Base-by-base conservation (phyloP, 2,113 vertebrate species). In the Sterna hirundo region DNA sequence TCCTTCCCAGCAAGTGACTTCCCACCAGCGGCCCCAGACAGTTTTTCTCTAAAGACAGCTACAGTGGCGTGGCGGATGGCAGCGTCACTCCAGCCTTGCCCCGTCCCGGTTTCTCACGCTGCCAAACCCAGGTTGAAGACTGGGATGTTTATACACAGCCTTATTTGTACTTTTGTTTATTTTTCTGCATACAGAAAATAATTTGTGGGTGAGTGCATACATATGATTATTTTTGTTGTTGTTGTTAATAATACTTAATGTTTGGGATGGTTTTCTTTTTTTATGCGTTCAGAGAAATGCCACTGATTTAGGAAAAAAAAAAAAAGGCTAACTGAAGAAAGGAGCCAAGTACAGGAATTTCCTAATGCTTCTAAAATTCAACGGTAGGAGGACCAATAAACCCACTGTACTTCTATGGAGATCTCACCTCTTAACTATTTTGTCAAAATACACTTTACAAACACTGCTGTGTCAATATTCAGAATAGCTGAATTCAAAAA, bases 161-260 rank as follows among this genome's bases (percentile, higher is more conserved):
- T 80, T 94, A 74, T 88, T 96, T 93, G 74, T 69, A 49, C 54
- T 88, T 60, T 1, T n/a, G 68, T 95, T 94, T 88, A 29, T 88
- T 88, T 93, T 70, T 70, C 38, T 66, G n/a, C 42, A 10, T 74
- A 8, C 14, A 34, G 83, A 75, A 94, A 86, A n/a, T 65, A 42
- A 76, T 77, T 47, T 5, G 15, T 52, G 46, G 36, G 51, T 10
- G 66, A 65, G 44, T 54, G 23, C 57, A 14, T 5, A 66, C 57
- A 2, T 49, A 2, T 23, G 23, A 5, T 11, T 14, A 3, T 10
- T 16, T 62, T 61, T 75, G 65, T 57, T 11, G 30, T 9, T 9
- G 5, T 61, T 64, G 40, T 58, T 92, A 4, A 47, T 83, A 34
- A 16, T 58, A 74, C 74, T 74, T 62, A 62, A 27, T 47, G 44